Conservation (phyloP, 2,113 vertebrate species). For the Glareola pratincola region DNA sequence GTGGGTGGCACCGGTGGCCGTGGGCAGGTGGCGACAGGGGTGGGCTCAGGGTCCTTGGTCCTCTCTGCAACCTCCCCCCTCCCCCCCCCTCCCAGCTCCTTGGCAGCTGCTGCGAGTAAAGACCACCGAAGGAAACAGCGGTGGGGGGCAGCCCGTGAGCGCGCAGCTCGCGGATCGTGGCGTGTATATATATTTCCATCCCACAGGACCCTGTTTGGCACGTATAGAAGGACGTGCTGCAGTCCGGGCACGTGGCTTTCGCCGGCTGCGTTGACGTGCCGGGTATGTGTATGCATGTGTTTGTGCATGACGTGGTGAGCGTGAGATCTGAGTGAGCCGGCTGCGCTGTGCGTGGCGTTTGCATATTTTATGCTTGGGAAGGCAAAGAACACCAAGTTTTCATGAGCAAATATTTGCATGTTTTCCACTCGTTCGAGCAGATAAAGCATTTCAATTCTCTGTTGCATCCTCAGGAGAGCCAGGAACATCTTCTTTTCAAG, state of each 20-base stretch:
- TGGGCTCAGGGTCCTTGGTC: neutral
- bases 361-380: conserved; percentile 50
- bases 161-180: accelerated
- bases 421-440: conserved; percentile 61
- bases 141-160: neutral
- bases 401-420: conserved; percentile 74
- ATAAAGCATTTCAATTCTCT: neutral
- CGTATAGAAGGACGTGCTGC: neutral
- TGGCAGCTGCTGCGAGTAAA: neutral
- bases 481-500: neutral
- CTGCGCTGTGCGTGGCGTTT: neutral
- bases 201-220: neutral
- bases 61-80: neutral
- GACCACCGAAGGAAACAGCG: neutral
- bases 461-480: neutral
- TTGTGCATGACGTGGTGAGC: neutral
- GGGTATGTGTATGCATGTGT: neutral
- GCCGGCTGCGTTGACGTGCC: neutral
- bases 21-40: neutral
- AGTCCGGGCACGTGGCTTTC: neutral
- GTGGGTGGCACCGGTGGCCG: neutral
- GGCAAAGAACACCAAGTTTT: conserved; percentile 33
- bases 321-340: neutral
- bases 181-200: neutral
- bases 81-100: neutral